Conservation (phyloP, 2,888 invertebrate genomes). For the Drosophila mayaguana region DNA sequence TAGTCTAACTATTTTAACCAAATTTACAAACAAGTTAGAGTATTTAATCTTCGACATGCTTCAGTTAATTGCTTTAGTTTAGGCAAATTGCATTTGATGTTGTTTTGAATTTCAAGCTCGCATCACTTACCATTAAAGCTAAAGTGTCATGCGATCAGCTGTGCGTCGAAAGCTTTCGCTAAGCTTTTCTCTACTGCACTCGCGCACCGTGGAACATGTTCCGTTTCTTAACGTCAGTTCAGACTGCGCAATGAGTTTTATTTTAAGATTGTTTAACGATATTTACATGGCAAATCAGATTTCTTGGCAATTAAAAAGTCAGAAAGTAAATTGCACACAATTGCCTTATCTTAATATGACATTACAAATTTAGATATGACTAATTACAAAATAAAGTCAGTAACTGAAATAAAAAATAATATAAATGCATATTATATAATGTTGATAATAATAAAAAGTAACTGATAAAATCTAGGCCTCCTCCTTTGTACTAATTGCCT, state of each 20-base stretch:
- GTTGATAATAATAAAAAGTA: conserved; percentile 3
- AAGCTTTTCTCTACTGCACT: conserved; percentile 39
- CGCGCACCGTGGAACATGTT: conserved; percentile 35
- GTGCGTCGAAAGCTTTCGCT: conserved; percentile 31
- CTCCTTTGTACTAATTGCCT: neutral
- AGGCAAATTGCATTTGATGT: conserved; percentile 2
- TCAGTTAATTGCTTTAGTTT: neutral
- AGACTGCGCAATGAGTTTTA: conserved; percentile 10
- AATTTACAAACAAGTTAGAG: neutral
- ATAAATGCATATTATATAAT: neutral
- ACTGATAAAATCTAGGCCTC: neutral
- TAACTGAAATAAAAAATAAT: conserved; percentile 24
- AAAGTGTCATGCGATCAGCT: conserved; percentile 41
- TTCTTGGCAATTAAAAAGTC: conserved; percentile 4
- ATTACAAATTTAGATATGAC: conserved; percentile 8
- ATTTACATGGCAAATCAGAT: conserved; percentile 13
- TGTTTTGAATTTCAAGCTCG: conserved; percentile 28
- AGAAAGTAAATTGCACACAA: conserved; percentile 3
- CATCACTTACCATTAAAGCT: conserved; percentile 40
- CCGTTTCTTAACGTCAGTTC: conserved; percentile 5
- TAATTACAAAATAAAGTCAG: conserved; percentile 6
- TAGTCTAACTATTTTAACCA: too few species aligned
- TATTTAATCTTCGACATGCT: neutral
- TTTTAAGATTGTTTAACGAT: conserved; percentile 12
- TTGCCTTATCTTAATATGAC: conserved; percentile 22